Percentiles rank a stretch among this genome's conserved stretches.
These are phyloP conservation scores for Trematocara macrostoma DNA, from an alignment of 2,113 vertebrate species.

Conservation along the genomic window DNA sequence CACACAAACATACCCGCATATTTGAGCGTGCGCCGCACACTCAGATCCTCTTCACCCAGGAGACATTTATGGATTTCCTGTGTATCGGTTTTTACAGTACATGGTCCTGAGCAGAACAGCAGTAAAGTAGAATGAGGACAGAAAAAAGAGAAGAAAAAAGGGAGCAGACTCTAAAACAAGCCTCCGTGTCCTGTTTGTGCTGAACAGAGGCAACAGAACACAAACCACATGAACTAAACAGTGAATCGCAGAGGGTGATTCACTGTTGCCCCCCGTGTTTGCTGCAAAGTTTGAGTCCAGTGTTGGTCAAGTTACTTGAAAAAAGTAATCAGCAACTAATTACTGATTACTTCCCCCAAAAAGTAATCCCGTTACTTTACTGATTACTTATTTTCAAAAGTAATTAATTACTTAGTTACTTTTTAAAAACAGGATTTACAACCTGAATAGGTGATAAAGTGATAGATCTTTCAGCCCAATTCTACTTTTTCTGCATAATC, in stretches of 20 bases:
- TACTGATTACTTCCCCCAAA: too few species aligned
- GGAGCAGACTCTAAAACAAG: neutral
- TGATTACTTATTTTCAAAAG: too few species aligned
- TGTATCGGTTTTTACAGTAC: conserved; percentile 49
- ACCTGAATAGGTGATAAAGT: too few species aligned
- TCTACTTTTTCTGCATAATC: too few species aligned
- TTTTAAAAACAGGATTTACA: too few species aligned
- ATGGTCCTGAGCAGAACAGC: conserved; percentile 24
- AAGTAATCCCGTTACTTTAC: too few species aligned
- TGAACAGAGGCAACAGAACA: neutral
- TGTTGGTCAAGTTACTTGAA: too few species aligned
- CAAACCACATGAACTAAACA: neutral
- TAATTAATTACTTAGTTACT: too few species aligned
- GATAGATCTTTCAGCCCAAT: too few species aligned
- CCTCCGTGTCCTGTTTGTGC: neutral
- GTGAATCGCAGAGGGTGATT: neutral
- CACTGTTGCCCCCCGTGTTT: neutral
- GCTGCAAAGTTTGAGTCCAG: neutral
- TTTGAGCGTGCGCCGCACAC: neutral
- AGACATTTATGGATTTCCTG: conserved; percentile 55
- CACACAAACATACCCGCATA: neutral
- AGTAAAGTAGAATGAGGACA: conserved; percentile 42
- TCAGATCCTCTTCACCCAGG: conserved; percentile 14
- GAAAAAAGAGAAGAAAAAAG: neutral
- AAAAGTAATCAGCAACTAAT: too few species aligned